Conservation (phyloP, 2,113 vertebrate genomes). For the Leucoraja erinaceus region DNA sequence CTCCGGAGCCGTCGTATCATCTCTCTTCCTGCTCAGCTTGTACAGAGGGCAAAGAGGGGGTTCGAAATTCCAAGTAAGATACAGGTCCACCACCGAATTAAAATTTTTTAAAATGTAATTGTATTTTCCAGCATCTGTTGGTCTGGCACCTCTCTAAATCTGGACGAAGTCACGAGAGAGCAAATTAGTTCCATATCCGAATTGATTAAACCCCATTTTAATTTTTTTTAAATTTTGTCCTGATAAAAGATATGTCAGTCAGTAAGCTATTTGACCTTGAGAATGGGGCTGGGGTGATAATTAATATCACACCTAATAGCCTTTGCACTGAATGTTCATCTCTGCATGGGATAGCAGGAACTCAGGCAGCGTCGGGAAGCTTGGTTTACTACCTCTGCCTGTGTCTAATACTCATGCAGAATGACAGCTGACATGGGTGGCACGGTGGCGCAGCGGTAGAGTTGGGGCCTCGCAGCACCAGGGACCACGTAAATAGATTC, state of each 20-base stretch:
- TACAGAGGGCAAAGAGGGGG: background rate
- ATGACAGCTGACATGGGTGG: background rate
- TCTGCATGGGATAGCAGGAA: background rate
- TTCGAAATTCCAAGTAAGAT: background rate
- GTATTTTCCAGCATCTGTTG: no score
- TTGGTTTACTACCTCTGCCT: background rate
- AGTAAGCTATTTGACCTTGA: background rate
- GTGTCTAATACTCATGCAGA: background rate
- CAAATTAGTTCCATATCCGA: background rate
- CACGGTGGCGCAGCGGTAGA: no score
- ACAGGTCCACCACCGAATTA: background rate
- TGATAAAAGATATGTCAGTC: background rate
- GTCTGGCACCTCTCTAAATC: no score
- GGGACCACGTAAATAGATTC: no score
- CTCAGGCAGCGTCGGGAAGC: background rate
- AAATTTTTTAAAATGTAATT: background rate
- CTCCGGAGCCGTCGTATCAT: no score
- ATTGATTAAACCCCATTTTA: background rate
- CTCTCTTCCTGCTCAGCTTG: background rate
- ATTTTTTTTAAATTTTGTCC: no score
- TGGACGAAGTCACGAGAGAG: no score
- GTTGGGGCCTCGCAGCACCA: no score
- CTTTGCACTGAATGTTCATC: background rate
- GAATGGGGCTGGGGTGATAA: background rate
- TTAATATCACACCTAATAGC: background rate